phyloP scores from a whole-genome alignment of 2,888 invertebrate species.

The Drosophila buzzatii region DNA sequence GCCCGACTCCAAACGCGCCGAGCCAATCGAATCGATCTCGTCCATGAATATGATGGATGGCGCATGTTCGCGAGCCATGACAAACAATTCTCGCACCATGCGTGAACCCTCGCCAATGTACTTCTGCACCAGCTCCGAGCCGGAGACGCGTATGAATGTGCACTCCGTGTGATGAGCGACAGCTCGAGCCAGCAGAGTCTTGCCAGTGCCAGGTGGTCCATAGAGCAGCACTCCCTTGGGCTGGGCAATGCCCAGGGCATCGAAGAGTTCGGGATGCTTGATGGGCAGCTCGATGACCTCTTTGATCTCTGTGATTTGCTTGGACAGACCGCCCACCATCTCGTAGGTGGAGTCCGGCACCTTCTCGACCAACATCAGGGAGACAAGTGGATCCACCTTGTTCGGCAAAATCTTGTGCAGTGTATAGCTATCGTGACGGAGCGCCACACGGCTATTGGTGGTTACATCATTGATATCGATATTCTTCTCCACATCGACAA shows the following conservation, averaged over 20 bases:
- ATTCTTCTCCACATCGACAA: slow-evolving; percentile 99
- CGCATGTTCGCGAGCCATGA: slow-evolving; percentile 99
- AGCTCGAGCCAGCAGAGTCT: slow-evolving; percentile 97
- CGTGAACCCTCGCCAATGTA: slow-evolving; percentile 99
- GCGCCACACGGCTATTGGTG: slow-evolving; percentile 97
- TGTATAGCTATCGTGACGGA: slow-evolving; percentile 99
- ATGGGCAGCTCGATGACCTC: slow-evolving; percentile 99
- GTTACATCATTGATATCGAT: slow-evolving; percentile 99
- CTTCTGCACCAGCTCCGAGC: slow-evolving; percentile 99
- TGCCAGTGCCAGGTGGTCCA: slow-evolving; percentile 96
- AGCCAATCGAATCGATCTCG: slow-evolving; percentile 99
- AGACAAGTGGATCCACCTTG: slow-evolving; percentile 99
- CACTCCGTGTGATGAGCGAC: slow-evolving; percentile 99
- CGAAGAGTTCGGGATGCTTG: slow-evolving; percentile 99
- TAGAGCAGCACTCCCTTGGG: slow-evolving; percentile 98
- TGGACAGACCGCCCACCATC: slow-evolving; percentile 99
- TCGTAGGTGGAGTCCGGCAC: slow-evolving; percentile 99
- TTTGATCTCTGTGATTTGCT: slow-evolving; percentile 99
- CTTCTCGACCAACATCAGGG: slow-evolving; percentile 99
- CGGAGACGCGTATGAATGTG: slow-evolving; percentile 99
- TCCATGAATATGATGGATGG: slow-evolving; percentile 99
- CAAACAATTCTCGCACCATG: slow-evolving; percentile 99
- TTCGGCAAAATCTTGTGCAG: slow-evolving; percentile 99
- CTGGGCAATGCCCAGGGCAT: slow-evolving; percentile 98
- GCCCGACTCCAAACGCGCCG: slow-evolving; percentile 98